These are phyloP conservation scores for Metallyticus violacea DNA, from an alignment of 2,888 invertebrate genomes.

Conservation along the genomic window DNA sequence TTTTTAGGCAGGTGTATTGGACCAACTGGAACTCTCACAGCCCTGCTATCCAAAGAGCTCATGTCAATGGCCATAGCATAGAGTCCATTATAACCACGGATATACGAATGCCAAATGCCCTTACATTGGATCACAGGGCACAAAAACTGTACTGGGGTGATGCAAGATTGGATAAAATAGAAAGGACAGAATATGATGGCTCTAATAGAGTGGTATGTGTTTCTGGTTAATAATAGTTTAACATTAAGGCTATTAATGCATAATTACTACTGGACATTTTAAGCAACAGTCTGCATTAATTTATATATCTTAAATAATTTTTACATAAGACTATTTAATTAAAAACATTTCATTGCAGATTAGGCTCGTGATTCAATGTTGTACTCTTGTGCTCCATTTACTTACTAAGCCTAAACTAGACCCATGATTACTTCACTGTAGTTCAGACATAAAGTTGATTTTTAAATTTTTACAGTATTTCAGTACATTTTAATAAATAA, in stretches of 20 bases:
- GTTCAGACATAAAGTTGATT: no score
- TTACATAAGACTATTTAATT: no score
- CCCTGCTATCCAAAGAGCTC: constrained; percentile 78
- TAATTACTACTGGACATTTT: no score
- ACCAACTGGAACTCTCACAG: constrained; percentile 84
- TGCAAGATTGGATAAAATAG: constrained; percentile 80
- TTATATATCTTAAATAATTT: no score
- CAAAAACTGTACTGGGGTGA: constrained; percentile 83
- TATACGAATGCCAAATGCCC: constrained; percentile 82
- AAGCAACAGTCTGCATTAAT: no score
- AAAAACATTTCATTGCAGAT: neutral
- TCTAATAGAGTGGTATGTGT: constrained; percentile 60
- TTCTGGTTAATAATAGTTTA: neutral
- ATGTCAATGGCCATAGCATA: constrained; percentile 61
- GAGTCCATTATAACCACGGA: constrained; percentile 72
- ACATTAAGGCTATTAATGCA: no score
- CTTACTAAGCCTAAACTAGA: no score
- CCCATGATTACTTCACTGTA: no score
- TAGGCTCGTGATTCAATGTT: no score
- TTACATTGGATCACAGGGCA: constrained; percentile 72
- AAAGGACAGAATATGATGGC: constrained; percentile 78
- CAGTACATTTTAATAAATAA: no score
- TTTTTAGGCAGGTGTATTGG: constrained; percentile 70
- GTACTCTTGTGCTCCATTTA: no score
- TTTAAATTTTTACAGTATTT: no score